Conservation (phyloP, 2,113 vertebrate genomes). For the Macroglossus sobrinus region DNA sequence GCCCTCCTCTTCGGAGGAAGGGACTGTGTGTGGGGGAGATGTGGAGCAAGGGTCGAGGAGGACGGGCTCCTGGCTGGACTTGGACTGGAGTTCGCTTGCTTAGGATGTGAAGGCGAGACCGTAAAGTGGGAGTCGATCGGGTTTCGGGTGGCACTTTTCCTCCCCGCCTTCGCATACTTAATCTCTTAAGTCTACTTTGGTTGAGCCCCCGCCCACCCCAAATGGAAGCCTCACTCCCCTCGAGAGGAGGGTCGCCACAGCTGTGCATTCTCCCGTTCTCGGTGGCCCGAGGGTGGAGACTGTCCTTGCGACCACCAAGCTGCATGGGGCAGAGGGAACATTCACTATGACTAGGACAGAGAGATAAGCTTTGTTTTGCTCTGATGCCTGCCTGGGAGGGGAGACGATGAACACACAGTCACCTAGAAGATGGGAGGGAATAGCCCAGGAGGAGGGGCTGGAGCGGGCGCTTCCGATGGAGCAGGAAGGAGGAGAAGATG, state of each 20-base stretch:
- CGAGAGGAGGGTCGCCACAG: background rate
- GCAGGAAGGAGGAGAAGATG: background rate
- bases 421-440: background rate
- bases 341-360: background rate
- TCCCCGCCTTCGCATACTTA: background rate
- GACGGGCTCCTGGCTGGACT: background rate
- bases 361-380: background rate
- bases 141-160: background rate
- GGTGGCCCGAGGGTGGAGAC: background rate
- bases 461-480: fast-evolving
- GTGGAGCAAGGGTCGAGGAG: background rate
- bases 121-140: background rate
- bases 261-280: background rate
- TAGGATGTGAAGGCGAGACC: background rate
- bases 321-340: background rate
- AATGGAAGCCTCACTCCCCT: background rate
- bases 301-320: background rate
- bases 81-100: background rate
- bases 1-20: background rate
- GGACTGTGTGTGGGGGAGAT: background rate
- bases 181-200: background rate
- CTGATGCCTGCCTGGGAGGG: background rate
- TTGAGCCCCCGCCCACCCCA: background rate
- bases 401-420: background rate
- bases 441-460: background rate